Evolutionary conservation across 2,888 invertebrate species (phyloP).

Genomic region (Cheilosia urbana): DNA sequence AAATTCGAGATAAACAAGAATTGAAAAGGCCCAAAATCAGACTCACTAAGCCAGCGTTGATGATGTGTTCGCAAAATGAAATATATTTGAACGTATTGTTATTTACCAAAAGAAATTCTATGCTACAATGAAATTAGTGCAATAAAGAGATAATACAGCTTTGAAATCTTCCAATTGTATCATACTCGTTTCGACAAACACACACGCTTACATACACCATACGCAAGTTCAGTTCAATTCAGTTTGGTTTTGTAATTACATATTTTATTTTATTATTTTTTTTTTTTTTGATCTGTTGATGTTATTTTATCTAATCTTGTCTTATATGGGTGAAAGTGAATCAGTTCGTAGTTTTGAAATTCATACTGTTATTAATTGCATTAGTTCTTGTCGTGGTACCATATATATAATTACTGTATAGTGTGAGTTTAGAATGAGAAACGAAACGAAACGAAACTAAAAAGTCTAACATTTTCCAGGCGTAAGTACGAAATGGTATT

Average conservation of each 20-base stretch:
- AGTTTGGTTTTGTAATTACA: conserved; percentile 47
- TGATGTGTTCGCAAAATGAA: conserved; percentile 74
- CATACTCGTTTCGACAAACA: conserved; percentile 52
- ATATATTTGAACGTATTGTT: conserved; percentile 78
- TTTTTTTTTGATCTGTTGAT: not conserved
- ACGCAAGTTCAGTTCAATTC: conserved; percentile 51
- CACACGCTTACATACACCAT: conserved; percentile 5
- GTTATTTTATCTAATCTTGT: conserved; percentile 32
- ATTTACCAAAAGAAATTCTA: conserved; percentile 76
- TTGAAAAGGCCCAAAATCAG: conserved; percentile 29
- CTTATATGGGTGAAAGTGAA: conserved; percentile 70
- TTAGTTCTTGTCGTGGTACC: conserved; percentile 64
- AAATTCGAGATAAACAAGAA: conserved; percentile 64
- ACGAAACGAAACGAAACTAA: conserved; percentile 12
- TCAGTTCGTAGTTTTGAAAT: conserved; percentile 68
- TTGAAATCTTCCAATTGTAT: conserved; percentile 68
- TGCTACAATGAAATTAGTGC: conserved; percentile 72
- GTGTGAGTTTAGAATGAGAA: conserved; percentile 69
- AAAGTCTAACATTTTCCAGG: conserved; percentile 75
- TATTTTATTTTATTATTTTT: conserved; percentile 2
- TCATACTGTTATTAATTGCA: conserved; percentile 31
- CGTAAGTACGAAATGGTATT: conserved; percentile 84
- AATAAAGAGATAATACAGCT: conserved; percentile 69
- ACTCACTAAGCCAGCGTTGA: conserved; percentile 28
- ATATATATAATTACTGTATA: conserved; percentile 35